Base-by-base conservation (phyloP, 1,140 invertebrate genomes). In the Apis laboriosa region DNA sequence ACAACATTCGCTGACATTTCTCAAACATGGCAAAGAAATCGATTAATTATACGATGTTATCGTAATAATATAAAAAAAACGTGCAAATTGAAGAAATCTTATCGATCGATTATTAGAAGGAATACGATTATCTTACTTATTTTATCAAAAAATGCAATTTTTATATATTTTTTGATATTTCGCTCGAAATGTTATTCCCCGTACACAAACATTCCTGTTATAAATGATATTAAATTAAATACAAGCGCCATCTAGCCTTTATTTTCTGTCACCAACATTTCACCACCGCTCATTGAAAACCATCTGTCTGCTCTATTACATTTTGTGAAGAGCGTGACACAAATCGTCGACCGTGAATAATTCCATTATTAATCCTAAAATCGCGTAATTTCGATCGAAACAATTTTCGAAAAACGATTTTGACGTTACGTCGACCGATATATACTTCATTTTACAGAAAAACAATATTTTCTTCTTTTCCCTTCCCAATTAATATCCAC, bases 141-240 rank as follows among this genome's bases (percentile, higher is more conserved):
- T 60, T 60, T n/a, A 60, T n/a, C 11, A 60, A 60, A 60, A 43
- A 43, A 43, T 43, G 5, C 34, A 43, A 43, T 43, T 43, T 43
- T 43, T 43, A 34, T 43, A 34, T 43, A 3, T 43, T 7, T 43
- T 0, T 5, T 43, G 5, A 43, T 43, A 43, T 43, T 7, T 21
- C 28, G n/a, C 12, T 15, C 15, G 53, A 1, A 55, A 55, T 13
- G 53, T 55, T 55, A 55, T 55, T 53, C 13, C 3, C 9, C 11
- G 67, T 74, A 72, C 66, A 71, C 67, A 75, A 84, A 84, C 64
- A 56, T 73, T 84, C 60, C 28, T 34, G n/a, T 56, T 66, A 55
- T 73, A 58, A 61, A 51, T 55, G n/a, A 28, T 58, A 12, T 70
- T 19, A 34, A 3, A 17, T 51, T 34, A 15, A 21, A 55, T 21